Evolutionary conservation across 1,140 invertebrate genomes (phyloP).

Genomic region (Zeugodacus cucurbitae): DNA sequence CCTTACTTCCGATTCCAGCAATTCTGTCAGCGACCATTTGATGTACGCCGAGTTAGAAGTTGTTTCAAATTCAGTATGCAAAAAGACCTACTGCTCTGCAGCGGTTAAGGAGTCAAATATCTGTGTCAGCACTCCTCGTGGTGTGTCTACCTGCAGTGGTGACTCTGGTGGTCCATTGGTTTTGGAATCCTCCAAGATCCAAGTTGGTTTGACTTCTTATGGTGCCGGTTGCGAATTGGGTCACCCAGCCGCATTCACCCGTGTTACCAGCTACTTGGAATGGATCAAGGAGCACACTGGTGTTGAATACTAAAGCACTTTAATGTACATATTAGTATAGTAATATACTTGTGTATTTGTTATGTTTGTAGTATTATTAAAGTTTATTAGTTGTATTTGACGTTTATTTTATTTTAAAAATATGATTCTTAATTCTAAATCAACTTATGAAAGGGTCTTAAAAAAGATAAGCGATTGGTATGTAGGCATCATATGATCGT

Average conservation of each 20-base stretch:
- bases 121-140: background rate
- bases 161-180: constrained; percentile 68
- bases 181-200: constrained; percentile 57
- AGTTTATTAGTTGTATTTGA: no score
- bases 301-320: constrained; percentile 39
- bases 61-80: constrained; percentile 52
- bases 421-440: no score
- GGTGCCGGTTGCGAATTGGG: constrained; percentile 70
- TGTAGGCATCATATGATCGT: no score
- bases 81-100: constrained; percentile 43
- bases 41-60: constrained; percentile 53
- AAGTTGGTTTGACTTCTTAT: constrained; percentile 70
- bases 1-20: constrained; percentile 61
- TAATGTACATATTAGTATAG: background rate
- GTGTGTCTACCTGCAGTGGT: constrained; percentile 60
- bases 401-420: no score
- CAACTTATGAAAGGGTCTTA: no score
- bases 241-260: constrained; percentile 68
- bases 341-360: no score
- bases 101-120: background rate
- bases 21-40: constrained; percentile 51
- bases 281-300: constrained; percentile 69
- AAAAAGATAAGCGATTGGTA: no score
- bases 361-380: no score
- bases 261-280: constrained; percentile 69